Evolutionary conservation across 2,797 vertebrate genomes (phyloP), one percentile per base, ranked within the genome.

Genomic region (Podarcis lilfordi): DNA sequence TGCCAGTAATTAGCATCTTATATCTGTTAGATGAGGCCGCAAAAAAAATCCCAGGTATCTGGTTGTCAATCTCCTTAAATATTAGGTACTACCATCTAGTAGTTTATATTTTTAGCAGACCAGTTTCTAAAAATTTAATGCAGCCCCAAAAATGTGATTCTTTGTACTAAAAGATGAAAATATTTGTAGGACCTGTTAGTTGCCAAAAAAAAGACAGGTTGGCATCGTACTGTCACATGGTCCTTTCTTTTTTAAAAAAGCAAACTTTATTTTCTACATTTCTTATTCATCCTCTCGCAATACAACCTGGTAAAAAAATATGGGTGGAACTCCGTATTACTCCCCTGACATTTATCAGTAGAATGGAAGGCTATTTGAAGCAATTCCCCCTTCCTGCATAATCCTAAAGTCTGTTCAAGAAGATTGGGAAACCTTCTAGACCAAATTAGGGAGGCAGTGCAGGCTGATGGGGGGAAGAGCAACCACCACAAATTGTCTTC

Each of bases 51-150:
- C 32, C 8, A 79, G 50, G 40, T 66, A 64, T 64, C 23, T 35
- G 1, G 61, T 77, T 23, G 23, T 69, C 21, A 29, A 88, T 72
- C 3, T 10, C 27, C 35, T 55, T 75, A 50, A 85, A 85, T 80
- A 23, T 50, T 76, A 59, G 72, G 32, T 80, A 43, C 40, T 85
- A 55, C 17, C 19, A 77, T 81, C 8, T 82, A 55, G 35, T 29
- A 37, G 76, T 86, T 55, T 91, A 85, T 85, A 88, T 94, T 94
- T 86, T 87, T 90, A 32, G n/a, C 32, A 21, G 88, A 83, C 45
- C 85, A 89, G 76, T 93, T 90, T 91, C 43, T 90, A 21, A 86
- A 61, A 80, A 91, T 85, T 78, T 84, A 91, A 25, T 75, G 32
- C 32, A 32, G 21, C 21, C 19, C 19, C 27, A 27, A 79, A 88